These are phyloP conservation scores for Sciurus niger DNA, from an alignment of 2,113 vertebrate genomes.

Conservation along the genomic window DNA sequence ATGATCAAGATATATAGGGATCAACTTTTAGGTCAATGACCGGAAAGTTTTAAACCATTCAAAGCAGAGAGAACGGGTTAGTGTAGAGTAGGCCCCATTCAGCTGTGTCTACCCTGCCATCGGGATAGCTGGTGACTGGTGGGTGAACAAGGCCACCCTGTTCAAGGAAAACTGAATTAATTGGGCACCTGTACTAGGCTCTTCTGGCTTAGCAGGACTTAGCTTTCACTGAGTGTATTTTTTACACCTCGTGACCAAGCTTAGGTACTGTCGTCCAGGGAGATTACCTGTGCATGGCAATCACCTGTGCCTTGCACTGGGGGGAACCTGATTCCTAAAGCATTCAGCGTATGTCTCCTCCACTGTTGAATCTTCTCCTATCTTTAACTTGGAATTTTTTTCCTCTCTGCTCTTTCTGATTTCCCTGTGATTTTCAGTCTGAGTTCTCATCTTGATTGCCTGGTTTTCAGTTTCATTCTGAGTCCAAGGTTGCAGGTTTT, in stretches of 20 bases:
- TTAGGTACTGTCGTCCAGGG: neutral
- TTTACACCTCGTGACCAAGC: neutral
- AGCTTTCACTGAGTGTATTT: neutral
- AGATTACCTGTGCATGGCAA: neutral
- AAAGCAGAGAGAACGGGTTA: neutral
- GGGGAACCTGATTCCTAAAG: neutral
- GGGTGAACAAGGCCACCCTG: neutral
- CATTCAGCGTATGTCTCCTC: neutral
- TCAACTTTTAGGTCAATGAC: neutral
- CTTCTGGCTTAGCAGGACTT: constrained; percentile 41
- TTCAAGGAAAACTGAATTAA: neutral
- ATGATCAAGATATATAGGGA: neutral
- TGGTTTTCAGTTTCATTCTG: constrained; percentile 59
- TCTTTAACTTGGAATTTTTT: constrained; percentile 24
- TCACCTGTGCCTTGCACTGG: neutral
- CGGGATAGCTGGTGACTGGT: neutral
- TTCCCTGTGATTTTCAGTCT: constrained; percentile 2
- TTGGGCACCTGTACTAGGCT: neutral
- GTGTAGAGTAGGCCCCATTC: neutral
- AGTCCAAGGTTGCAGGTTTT: constrained; percentile 34
- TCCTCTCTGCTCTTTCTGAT: neutral
- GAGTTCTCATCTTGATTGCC: neutral
- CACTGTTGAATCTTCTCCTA: neutral
- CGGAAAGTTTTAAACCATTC: neutral
- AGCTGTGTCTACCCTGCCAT: neutral